Evolutionary conservation across 2,888 invertebrate genomes (phyloP).

Genomic region (Luperina nickerlii): DNA sequence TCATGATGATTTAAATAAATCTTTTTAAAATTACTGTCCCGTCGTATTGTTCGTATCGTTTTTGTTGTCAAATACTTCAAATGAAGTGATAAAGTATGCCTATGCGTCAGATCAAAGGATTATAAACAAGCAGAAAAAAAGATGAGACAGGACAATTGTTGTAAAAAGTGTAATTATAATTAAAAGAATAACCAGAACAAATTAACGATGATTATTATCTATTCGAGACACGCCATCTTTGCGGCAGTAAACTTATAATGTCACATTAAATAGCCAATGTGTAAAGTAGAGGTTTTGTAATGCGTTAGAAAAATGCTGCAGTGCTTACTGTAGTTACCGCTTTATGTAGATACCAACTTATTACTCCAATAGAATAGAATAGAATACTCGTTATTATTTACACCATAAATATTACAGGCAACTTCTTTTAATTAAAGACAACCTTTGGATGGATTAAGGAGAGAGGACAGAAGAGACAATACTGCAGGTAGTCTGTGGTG

Average conservation of each 20-base stretch:
- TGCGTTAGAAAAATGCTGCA: background rate
- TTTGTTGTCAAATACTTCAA: background rate
- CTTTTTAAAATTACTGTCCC: background rate
- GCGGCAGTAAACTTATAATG: slow-evolving; percentile 14
- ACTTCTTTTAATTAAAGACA: no score
- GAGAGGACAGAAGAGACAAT: no score
- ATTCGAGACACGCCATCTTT: slow-evolving; percentile 45
- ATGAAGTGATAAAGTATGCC: background rate
- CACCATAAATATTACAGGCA: no score
- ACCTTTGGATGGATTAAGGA: no score
- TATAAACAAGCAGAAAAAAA: slow-evolving; percentile 7
- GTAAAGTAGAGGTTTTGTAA: slow-evolving; percentile 16
- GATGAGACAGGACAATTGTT: slow-evolving; percentile 32
- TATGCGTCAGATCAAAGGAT: slow-evolving; percentile 1
- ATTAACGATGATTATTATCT: slow-evolving; percentile 63
- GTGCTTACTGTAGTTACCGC: no score
- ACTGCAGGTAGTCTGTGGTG: no score
- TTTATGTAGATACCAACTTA: background rate
- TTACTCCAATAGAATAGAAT: no score
- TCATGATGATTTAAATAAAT: background rate
- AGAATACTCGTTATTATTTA: no score
- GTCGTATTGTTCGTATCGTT: no score
- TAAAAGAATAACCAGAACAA: slow-evolving; percentile 66
- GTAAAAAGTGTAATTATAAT: slow-evolving; percentile 53
- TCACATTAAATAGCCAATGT: slow-evolving; percentile 13